A percentile compares a stretch with the other conserved stretches of the same genome.
Conservation (phyloP, 2,888 invertebrate species). For the Polyommatus icarus region DNA sequence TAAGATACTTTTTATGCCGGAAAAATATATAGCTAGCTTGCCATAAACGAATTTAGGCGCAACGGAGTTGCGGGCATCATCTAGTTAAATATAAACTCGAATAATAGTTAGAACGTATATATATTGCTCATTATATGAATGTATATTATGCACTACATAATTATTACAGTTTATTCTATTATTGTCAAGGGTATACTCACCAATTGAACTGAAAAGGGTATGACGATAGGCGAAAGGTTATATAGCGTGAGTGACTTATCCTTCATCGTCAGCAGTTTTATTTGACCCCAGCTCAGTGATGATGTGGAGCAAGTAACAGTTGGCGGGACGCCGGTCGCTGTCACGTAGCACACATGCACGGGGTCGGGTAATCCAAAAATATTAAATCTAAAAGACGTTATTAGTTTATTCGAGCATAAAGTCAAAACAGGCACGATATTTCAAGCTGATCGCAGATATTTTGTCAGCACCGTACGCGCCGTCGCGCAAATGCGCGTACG, state of each 20-base stretch:
- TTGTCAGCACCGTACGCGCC: too few relatives aligned
- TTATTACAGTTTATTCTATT: not conserved
- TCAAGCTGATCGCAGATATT: too few relatives aligned
- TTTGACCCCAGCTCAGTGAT: slow-evolving; percentile 82
- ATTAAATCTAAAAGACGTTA: slow-evolving; percentile 49
- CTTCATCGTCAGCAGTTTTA: slow-evolving; percentile 77
- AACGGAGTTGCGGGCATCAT: too few relatives aligned
- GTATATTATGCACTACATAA: too few relatives aligned
- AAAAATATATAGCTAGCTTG: too few relatives aligned
- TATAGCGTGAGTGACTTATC: slow-evolving; percentile 77
- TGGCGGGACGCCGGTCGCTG: slow-evolving; percentile 83
- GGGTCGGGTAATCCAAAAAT: slow-evolving; percentile 68
- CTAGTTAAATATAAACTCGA: too few relatives aligned
- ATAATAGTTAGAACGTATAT: too few relatives aligned
- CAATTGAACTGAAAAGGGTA: slow-evolving; percentile 76
- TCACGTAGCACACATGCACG: slow-evolving; percentile 72
- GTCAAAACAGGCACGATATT: too few relatives aligned
- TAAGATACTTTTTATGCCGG: too few relatives aligned
- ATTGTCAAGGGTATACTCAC: slow-evolving; percentile 52
- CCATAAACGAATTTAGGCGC: too few relatives aligned
- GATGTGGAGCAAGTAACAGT: slow-evolving; percentile 82
- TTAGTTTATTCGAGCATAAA: not conserved
- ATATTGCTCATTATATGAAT: too few relatives aligned
- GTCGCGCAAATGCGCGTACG: too few relatives aligned
- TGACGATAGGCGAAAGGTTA: slow-evolving; percentile 86